Evolutionary conservation across 2,113 vertebrate genomes (phyloP), one percentile per base, ranked within the genome.

Genomic region (Emydura subglobosa): DNA sequence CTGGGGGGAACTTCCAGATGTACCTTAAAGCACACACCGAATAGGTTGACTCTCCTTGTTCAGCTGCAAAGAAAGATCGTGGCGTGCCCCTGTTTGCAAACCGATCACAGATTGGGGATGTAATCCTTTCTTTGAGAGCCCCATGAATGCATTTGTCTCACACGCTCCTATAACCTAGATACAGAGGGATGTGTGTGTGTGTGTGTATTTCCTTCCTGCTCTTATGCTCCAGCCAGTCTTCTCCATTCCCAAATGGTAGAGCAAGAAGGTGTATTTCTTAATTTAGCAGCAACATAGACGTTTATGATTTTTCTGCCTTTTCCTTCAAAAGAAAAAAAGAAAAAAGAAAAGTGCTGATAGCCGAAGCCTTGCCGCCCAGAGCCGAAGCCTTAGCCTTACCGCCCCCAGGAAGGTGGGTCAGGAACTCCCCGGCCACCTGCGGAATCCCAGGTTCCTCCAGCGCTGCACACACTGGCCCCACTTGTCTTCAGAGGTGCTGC

Each of bases 41-140:
- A 88, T 78, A 47, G 83, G 85, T 93, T 86, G 84, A 85, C 89
- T 61, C 57, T 89, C 44, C 85, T 91, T 54, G 53, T 83, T 96
- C 82, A 79, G 0, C 61, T 84, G 51, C 78, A 54, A 65, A 54
- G 55, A 31, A 49, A 49, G 68, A 91, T 79, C 83, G 42, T 80
- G 22, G 16, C 68, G 47, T 24, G 51, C 61, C 91, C 1, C 83
- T 65, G 57, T 88, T 94, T 82, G 89, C 82, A 50, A 72, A 93
- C 61, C 1, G 55, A 72, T 31, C 0, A 1, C 89, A 88, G 92
- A 88, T 97, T 88, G 91, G 91, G 79, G 86, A 21, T 93, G 42
- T 94, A 94, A 94, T 94, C 87, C 88, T 81, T 51, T 50, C 54
- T 96, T 88, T 82, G 59, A 93, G 79, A 91, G 57, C 76, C 27